Evolutionary conservation across 2,888 invertebrate species (phyloP).

Genomic region (Eupithecia subumbrata): DNA sequence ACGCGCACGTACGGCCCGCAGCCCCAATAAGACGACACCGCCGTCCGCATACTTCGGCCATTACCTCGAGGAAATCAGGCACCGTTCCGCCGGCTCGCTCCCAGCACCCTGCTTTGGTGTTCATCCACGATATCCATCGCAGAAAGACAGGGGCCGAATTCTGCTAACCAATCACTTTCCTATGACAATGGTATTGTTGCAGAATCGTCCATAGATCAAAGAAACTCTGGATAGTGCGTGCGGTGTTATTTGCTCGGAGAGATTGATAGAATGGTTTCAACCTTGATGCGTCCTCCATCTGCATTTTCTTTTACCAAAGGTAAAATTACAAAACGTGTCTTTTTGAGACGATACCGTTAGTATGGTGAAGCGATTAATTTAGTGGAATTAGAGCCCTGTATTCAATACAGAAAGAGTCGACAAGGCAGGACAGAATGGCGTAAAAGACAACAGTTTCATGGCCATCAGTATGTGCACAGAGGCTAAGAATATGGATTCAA

Average conservation of each 20-base stretch:
- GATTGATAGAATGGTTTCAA: no score
- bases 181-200: no score
- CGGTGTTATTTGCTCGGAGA: no score
- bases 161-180: no score
- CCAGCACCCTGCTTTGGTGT: conserved; percentile 51
- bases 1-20: conserved; percentile 77
- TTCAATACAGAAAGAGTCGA: background rate
- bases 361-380: no score
- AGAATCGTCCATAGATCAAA: no score
- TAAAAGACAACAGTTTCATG: background rate
- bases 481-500: no score
- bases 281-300: no score
- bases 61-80: conserved; percentile 81
- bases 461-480: background rate
- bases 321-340: no score
- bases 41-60: conserved; percentile 81
- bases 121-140: conserved; percentile 32
- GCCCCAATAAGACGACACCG: conserved; percentile 81
- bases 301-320: no score
- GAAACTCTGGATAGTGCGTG: no score
- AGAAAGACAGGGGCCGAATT: background rate
- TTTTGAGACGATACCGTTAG: no score
- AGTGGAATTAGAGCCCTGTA: background rate
- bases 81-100: conserved; percentile 64
- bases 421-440: background rate